Evolutionary conservation across 2,113 vertebrate genomes (phyloP).

Genomic region (Gracilinanus agilis): DNA sequence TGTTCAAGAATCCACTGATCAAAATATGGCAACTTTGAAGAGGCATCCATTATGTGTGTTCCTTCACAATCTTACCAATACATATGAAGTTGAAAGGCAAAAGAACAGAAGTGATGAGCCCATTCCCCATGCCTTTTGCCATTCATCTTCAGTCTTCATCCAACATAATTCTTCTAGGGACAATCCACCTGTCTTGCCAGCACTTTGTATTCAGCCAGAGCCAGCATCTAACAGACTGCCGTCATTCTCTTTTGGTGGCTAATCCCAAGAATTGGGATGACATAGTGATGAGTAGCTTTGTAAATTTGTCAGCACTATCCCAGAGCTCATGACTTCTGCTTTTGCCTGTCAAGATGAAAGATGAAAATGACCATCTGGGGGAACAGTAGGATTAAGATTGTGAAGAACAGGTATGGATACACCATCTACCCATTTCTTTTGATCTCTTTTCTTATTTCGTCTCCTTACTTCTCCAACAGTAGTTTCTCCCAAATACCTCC

Average conservation of each 20-base stretch:
- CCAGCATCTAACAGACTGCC: not conserved
- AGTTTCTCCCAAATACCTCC: not conserved
- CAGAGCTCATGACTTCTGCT: constrained; percentile 23
- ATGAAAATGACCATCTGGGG: not conserved
- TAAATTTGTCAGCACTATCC: not conserved
- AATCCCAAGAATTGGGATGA: not conserved
- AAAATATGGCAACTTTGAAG: not conserved
- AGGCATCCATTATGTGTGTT: not conserved
- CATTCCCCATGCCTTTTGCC: not conserved
- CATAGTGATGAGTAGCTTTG: not conserved
- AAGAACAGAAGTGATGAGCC: not conserved
- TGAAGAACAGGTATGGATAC: not conserved
- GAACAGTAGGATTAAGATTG: not conserved
- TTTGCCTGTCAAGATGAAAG: not conserved
- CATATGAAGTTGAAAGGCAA: not conserved
- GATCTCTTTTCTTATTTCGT: not conserved
- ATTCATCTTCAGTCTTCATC: not conserved
- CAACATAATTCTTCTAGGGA: not conserved
- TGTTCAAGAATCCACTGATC: not conserved
- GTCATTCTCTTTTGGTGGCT: not conserved
- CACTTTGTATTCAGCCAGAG: not conserved
- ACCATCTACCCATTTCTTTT: not conserved
- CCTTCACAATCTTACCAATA: not conserved
- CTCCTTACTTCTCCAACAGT: not conserved
- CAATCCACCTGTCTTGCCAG: not conserved